Conservation (phyloP, 2,888 invertebrate genomes). For the Protodeltote pygarga region DNA sequence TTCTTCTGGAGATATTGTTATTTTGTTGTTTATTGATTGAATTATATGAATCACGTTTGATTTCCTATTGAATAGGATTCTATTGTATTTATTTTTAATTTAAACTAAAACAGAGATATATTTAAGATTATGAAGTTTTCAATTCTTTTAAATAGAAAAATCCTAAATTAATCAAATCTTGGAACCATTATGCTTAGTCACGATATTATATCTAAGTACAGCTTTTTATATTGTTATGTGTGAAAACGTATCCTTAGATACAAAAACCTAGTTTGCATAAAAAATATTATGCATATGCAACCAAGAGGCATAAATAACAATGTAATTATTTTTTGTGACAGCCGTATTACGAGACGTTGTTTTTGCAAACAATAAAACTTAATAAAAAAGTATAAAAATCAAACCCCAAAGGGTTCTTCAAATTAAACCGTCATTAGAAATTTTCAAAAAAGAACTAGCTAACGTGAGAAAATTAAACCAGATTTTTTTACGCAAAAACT, state of each 20-base stretch:
- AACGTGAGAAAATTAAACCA: conserved; percentile 85
- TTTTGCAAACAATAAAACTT: conserved; percentile 77
- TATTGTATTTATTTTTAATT: conserved; percentile 4
- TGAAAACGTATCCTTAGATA: neutral
- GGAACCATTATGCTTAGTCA: too few relatives aligned
- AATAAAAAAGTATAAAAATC: conserved; percentile 73
- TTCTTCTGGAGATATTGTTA: conserved; percentile 24
- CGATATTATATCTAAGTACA: too few relatives aligned
- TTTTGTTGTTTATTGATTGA: conserved; percentile 34
- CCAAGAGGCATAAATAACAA: conserved; percentile 76
- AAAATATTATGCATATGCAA: conserved; percentile 61
- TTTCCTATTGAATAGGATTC: conserved; percentile 15
- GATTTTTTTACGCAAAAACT: conserved; percentile 68
- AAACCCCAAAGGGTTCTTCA: conserved; percentile 86
- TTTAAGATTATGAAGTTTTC: too few relatives aligned
- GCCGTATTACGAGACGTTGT: conserved; percentile 84
- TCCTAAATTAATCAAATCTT: too few relatives aligned
- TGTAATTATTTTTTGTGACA: conserved; percentile 84
- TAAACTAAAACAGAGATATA: too few relatives aligned
- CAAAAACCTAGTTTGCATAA: conserved; percentile 3
- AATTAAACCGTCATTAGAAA: conserved; percentile 86
- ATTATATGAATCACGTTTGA: conserved; percentile 13
- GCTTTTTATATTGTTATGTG: too few relatives aligned
- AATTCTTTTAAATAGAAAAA: too few relatives aligned
- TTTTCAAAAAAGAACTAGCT: conserved; percentile 72